phyloP scores from a whole-genome alignment of 2,888 invertebrate species.

The Actias luna region DNA sequence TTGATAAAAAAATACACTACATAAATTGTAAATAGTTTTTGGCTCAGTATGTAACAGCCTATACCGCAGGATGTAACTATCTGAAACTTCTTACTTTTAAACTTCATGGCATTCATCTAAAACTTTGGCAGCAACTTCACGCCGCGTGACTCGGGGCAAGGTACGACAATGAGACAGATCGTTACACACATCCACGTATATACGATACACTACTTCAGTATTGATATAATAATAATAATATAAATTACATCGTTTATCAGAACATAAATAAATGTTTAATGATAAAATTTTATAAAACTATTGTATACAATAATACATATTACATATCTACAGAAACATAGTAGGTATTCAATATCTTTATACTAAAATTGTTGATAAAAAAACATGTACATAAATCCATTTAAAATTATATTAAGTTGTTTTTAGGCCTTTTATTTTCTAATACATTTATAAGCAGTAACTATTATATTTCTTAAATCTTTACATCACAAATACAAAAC shows the following conservation, averaged over 20 bases:
- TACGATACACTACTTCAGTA: not conserved
- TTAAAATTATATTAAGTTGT: too few relatives aligned
- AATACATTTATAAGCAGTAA: too few relatives aligned
- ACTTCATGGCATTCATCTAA: slow-evolving; percentile 70
- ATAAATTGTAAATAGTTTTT: slow-evolving; percentile 20
- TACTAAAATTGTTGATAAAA: not conserved
- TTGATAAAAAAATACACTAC: not conserved
- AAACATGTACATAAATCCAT: not conserved
- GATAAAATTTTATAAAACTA: not conserved
- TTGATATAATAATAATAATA: not conserved
- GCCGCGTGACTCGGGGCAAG: slow-evolving; percentile 42
- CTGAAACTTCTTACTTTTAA: slow-evolving; percentile 53
- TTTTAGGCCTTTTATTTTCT: too few relatives aligned
- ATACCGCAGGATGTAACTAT: slow-evolving; percentile 49
- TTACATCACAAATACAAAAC: too few relatives aligned
- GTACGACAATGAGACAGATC: slow-evolving; percentile 9
- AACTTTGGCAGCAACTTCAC: slow-evolving; percentile 64
- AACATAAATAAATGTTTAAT: not conserved
- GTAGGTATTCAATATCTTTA: not conserved
- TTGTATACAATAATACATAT: not conserved
- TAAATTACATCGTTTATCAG: not conserved
- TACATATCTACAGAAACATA: not conserved
- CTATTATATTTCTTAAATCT: too few relatives aligned
- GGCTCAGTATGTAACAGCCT: slow-evolving; percentile 33
- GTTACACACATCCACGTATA: not conserved